Base-by-base conservation (phyloP, 2,797 vertebrate species). In the Enteromius unitaeniatus region DNA sequence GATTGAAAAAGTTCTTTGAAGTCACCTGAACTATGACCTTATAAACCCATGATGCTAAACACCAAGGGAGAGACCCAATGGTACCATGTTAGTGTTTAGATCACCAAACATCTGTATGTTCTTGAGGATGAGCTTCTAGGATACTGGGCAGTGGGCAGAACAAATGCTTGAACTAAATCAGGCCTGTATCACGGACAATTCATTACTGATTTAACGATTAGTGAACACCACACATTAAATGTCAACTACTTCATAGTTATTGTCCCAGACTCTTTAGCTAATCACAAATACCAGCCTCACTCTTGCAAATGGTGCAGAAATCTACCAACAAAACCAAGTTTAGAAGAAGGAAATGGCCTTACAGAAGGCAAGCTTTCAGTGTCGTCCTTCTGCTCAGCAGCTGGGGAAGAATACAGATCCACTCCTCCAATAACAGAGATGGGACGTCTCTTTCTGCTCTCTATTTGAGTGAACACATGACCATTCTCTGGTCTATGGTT, bases 351-450 rank as follows among this genome's bases (percentile, higher is more conserved):
- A 34, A 55, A 40, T 58, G 55, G 79, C 90, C 98, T 98, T 96
- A 99, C 98, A 95, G 96, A 96, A 87, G 96, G 94, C 86, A 97
- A 94, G 81, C 92, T 82, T 74, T 85, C 78, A 13, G 65, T 90
- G 87, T 92, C 93, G 79, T 96, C 96, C 78, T 95, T 94, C 73
- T 97, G 95, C 87, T 95, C 96, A 9, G 90, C 85, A 7, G 95
- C 94, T 75, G 90, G 81, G 9, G 90, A 91, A 40, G 90, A 89
- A 85, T 95, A 97, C 90, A 96, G 90, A 91, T 94, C 94, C 88
- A 94, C 94, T 28, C 95, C 96, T 89, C 96, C 98, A 72, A 97
- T 97, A 83, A 98, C 93, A 0, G 98, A 99, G 87, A 97, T 90
- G 19, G 97, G 98, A 83, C 97, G 93, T 84, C 93, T 95, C 92